These are phyloP conservation scores for Berghia stephanieae DNA, from an alignment of 1,140 invertebrate species.

Conservation along the genomic window DNA sequence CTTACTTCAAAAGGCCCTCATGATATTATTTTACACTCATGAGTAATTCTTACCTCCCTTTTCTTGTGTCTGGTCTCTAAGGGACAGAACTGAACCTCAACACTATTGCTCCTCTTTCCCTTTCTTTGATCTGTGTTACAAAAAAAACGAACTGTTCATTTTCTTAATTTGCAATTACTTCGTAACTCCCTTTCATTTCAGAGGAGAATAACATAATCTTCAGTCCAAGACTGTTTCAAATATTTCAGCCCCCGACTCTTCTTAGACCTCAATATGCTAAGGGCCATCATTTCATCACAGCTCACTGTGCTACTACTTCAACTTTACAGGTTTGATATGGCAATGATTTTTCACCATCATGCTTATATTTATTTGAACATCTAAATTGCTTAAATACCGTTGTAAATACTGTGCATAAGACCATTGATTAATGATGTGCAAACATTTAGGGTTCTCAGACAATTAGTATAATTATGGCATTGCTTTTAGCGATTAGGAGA, in stretches of 20 bases:
- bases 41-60: not conserved
- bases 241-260: conserved; percentile 60
- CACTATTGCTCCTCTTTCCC: not conserved
- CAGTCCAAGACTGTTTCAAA: conserved; percentile 43
- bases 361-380: conserved; percentile 8
- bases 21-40: no score
- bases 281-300: conserved; percentile 65
- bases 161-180: conserved; percentile 45
- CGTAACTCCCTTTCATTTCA: conserved; percentile 30
- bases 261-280: conserved; percentile 64
- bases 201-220: conserved; percentile 43
- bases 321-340: conserved; percentile 60
- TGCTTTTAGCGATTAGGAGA: no score
- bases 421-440: no score
- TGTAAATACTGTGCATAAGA: no score
- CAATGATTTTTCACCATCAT: not conserved
- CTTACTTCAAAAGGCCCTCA: no score
- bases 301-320: conserved; percentile 62
- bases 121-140: not conserved
- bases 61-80: not conserved
- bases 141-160: not conserved
- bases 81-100: not conserved
- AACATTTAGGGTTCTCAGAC: no score
- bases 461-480: no score
- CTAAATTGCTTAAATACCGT: not conserved